These are phyloP conservation scores for Ardeotis arabs DNA, from an alignment of 2,113 vertebrate genomes.

Conservation along the genomic window DNA sequence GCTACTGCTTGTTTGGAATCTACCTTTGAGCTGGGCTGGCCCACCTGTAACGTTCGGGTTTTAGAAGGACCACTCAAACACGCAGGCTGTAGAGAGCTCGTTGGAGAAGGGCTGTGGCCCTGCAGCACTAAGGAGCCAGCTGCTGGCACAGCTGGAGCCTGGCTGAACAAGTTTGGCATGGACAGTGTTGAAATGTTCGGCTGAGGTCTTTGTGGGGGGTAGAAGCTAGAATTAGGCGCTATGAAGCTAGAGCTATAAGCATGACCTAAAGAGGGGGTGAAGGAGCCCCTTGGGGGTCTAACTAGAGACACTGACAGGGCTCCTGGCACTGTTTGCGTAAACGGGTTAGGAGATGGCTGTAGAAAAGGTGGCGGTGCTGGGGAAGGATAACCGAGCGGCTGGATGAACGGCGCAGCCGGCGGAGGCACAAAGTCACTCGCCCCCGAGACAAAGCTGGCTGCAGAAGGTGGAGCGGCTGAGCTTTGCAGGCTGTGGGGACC, in stretches of 20 bases:
- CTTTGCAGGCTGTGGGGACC: background rate
- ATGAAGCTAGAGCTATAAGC: constrained; percentile 80
- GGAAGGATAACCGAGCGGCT: constrained; percentile 73
- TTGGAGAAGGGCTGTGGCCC: constrained; percentile 48
- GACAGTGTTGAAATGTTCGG: constrained; percentile 76
- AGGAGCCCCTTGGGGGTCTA: constrained; percentile 73
- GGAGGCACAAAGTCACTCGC: constrained; percentile 49
- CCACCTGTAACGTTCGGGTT: constrained; percentile 69
- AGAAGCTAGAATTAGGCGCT: constrained; percentile 72
- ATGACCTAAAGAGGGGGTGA: constrained; percentile 77
- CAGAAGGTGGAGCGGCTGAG: background rate
- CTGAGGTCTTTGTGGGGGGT: constrained; percentile 71
- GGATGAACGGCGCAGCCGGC: constrained; percentile 54
- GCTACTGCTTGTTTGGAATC: constrained; percentile 73
- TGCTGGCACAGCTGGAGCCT: constrained; percentile 72
- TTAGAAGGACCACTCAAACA: constrained; percentile 44
- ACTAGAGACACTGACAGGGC: constrained; percentile 69
- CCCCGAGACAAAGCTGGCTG: background rate
- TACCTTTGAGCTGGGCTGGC: constrained; percentile 68
- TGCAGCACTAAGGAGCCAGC: constrained; percentile 66
- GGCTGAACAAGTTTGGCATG: constrained; percentile 83
- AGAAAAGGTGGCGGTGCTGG: constrained; percentile 66
- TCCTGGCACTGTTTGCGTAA: constrained; percentile 73
- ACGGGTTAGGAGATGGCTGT: constrained; percentile 85
- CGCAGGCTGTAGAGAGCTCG: constrained; percentile 20